Base-by-base conservation (phyloP, 92 coral and sea anemone genomes). In the Phenganax marumi region DNA sequence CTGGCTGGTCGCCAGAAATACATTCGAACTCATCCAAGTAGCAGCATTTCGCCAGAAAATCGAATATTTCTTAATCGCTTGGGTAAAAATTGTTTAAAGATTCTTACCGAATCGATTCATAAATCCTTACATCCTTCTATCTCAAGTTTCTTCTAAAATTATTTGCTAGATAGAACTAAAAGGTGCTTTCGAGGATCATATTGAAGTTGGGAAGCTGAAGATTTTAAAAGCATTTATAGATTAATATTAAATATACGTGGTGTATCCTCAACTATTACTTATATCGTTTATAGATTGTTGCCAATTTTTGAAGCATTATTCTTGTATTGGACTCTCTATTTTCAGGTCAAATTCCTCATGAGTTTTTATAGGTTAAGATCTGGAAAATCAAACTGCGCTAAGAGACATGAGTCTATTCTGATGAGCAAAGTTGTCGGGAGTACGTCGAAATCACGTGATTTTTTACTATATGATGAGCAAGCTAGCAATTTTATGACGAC, bases 141-240 rank as follows among this genome's bases (percentile, higher is more conserved):
- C 10, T 52, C 86, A 68, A 53, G 62, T 62, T 64, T 12, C 10
- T 81, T 56, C 39, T 78, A 26, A 53, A 68, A 39, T 10, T 82
- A 81, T 48, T 95, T 97, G 97, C 55, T 95, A 62, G 97, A 95
- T 33, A 62, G 89, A 47, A 96, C 98, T 63, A 95, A 92, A 81
- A 33, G 79, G 9, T 60, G 65, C 19, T 86, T 46, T 82, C 97
- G 97, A 21, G 97, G 98, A 48, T 73, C 75, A 16, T 92, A 84
- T 64, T 75, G 89, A 48, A 82, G 79, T n/a, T 68, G 75, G 17
- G 87, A 91, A 50, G 98, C 92, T 47, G 98, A 95, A 64, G 96
- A 95, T 91, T 95, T 95, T 12, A 95, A 88, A 76, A 84, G 83
- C 8, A 64, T 95, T 53, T 70, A 87, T 50, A 84, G 92, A 58